Evolutionary conservation across 2,113 vertebrate genomes (phyloP).

Genomic region (Fregata magnificens): DNA sequence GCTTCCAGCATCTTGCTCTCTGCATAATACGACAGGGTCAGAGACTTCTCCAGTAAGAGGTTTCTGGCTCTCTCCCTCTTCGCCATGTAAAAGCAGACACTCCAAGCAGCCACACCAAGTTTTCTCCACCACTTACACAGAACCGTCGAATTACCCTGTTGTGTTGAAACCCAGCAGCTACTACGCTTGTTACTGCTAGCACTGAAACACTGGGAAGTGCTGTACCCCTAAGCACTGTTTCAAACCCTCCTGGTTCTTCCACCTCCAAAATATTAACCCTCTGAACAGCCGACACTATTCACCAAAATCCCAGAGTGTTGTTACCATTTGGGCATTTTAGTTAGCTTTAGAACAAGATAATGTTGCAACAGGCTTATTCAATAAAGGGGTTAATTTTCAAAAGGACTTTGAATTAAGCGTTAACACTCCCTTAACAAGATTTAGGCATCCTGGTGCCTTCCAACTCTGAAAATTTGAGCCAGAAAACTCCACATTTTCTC

Average conservation of each 20-base stretch:
- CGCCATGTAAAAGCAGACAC: not conserved
- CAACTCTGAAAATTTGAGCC: not conserved
- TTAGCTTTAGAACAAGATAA: not conserved
- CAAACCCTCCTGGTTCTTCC: not conserved
- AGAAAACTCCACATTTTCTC: not conserved
- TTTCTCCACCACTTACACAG: not conserved
- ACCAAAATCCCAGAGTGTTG: not conserved
- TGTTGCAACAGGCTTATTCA: not conserved
- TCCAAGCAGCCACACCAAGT: not conserved
- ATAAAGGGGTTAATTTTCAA: not conserved
- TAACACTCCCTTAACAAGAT: not conserved
- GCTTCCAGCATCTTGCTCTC: not conserved
- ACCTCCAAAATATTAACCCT: not conserved
- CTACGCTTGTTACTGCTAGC: not conserved
- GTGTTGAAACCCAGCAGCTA: not conserved
- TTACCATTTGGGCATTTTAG: not conserved
- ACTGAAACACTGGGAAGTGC: not conserved
- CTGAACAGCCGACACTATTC: not conserved
- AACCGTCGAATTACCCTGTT: not conserved
- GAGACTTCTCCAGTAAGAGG: not conserved
- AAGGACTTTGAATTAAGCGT: not conserved
- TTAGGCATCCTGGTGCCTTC: not conserved
- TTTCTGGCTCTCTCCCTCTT: not conserved
- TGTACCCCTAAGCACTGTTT: not conserved
- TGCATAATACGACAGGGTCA: not conserved